Evolutionary conservation across 2,113 vertebrate genomes (phyloP).

Genomic region (Speoplatyrhinus poulsoni): DNA sequence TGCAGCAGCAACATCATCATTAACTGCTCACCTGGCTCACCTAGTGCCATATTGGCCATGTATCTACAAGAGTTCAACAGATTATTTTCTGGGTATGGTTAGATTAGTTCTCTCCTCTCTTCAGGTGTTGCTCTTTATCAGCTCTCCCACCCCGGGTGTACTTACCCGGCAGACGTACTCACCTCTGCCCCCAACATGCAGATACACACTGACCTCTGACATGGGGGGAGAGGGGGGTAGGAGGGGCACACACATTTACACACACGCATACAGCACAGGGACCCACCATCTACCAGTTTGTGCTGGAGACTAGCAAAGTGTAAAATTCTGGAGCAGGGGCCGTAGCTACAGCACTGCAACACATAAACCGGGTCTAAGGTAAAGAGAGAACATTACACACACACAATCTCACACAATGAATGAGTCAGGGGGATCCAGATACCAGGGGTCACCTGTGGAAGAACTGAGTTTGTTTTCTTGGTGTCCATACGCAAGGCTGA

Average conservation of each 20-base stretch:
- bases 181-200: slow-evolving; percentile 69
- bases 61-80: not conserved
- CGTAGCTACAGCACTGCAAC: slow-evolving; percentile 21
- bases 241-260: slow-evolving; percentile 9
- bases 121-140: slow-evolving; percentile 5
- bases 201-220: slow-evolving; percentile 71
- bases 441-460: not conserved
- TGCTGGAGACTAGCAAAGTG: slow-evolving; percentile 33
- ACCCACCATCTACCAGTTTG: slow-evolving; percentile 31
- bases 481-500: not conserved
- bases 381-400: slow-evolving; percentile 7
- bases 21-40: slow-evolving; percentile 8
- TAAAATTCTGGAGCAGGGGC: slow-evolving; percentile 34
- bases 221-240: slow-evolving; percentile 35
- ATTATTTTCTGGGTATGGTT: not conserved
- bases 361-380: slow-evolving; percentile 23
- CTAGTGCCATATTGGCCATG: too few species aligned
- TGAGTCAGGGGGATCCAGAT: slow-evolving; percentile 5
- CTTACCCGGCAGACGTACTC: slow-evolving; percentile 72
- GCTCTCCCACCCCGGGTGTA: slow-evolving; percentile 51
- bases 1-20: slow-evolving; percentile 26
- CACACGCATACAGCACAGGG: slow-evolving; percentile 40
- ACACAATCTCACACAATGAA: slow-evolving; percentile 16
- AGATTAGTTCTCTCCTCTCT: not conserved
- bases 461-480: not conserved